Evolutionary conservation across 2,797 vertebrate species (phyloP), one percentile per base, ranked within the genome.

Genomic region (Chelon labrosus): DNA sequence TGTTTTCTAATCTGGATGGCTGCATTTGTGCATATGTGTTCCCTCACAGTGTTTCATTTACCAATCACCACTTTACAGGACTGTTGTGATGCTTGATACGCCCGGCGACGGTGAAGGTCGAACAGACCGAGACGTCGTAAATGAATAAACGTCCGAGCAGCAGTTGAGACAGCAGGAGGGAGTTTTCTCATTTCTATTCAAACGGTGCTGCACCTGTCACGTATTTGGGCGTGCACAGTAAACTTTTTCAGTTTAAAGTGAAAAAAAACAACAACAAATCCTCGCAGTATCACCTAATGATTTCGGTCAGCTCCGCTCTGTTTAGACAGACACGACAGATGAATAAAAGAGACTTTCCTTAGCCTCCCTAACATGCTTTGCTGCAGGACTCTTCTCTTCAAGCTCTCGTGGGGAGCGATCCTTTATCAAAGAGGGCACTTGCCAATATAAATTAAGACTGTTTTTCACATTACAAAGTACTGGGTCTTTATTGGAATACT

Each of bases 391-490:
- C 25, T 50, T 50, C 54, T 63, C n/a, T 39, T 41, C 25, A 52
- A 54, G 47, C 65, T 47, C 60, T 17, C 35, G 5, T 49, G 4
- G 19, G 54, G 41, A 27, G 35, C 17, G 8, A 58, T 80, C 1
- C 5, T 62, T 55, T 39, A 67, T 46, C 70, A 42, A 58, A 60
- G 44, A 37, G 5, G 38, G 38, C 37, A 68, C 50, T 70, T 66
- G 20, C n/a, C 27, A 27, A 37, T 67, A 59, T n/a, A 27, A 25
- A 39, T 64, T 67, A 35, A 55, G 25, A 42, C 31, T 8, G 2
- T 47, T 55, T 75, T 63, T 72, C 6, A 52, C 38, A 53, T 56
- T 56, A 27, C 20, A 20, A 65, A 38, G 35, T 25, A 22, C 22
- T 25, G n/a, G 42, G 41, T 77, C 42, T 71, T 65, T 62, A 56